Base-by-base conservation (phyloP, 2,797 vertebrate genomes). In the Ptychobarbus kaznakovi region DNA sequence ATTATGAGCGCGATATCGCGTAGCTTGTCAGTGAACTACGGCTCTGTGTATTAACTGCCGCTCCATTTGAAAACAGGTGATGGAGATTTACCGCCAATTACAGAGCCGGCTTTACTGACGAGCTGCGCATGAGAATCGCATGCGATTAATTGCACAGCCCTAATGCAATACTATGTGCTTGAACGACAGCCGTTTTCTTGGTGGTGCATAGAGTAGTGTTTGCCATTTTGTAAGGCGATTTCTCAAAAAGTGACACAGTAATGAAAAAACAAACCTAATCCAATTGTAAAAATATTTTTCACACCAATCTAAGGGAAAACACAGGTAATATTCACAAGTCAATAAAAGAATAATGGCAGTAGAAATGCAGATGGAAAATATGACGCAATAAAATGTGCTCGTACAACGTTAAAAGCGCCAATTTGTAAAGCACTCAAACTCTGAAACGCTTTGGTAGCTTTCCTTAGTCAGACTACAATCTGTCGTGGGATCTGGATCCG, bases 191-290 rank as follows among this genome's bases (percentile, higher is more conserved):
- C 90, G 91, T 91, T 89, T 90, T 90, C 82, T 86, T 80, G 75
- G 20, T 68, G 28, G 25, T 72, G 65, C 56, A 42, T n/a, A 13
- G 13, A 32, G 16, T 66, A 28, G 16, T 12, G 18, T 44, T 80
- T 46, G 86, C 90, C 89, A 90, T 91, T 91, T 91, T 86, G 61
- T 87, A 80, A 76, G 87, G 20, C 18, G 28, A 66, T 83, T 84
- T 77, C n/a, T 73, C 80, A 81, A 42, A 32, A 63, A 80, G 9
- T 46, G 38, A 25, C 4, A 65, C n/a, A 44, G 25, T 63, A n/a
- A 58, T n/a, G 74, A 40, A 51, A 8, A 28, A 78, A 63, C 1
- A 3, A 63, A 28, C n/a, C 38, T 28, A 63, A 63, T 78, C 38
- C 38, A 18, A 63, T 63, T 4, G 5, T 28, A 63, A 78, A 78